A percentile compares a stretch with the other conserved stretches of the same genome.
Evolutionary conservation across 2,797 vertebrate species (phyloP).

Genomic region (Danio choprae): DNA sequence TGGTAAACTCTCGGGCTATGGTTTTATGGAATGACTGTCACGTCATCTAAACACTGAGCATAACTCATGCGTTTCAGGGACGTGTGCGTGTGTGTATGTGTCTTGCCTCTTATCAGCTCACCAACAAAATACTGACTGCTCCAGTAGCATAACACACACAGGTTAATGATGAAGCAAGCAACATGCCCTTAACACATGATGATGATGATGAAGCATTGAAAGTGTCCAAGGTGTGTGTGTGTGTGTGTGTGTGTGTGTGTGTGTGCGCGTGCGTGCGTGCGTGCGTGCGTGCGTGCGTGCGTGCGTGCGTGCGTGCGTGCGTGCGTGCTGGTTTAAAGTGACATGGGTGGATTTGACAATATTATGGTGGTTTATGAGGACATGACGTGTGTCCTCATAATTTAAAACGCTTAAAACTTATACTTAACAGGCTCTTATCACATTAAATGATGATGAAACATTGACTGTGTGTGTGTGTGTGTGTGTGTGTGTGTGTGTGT

Average conservation of each 20-base stretch:
- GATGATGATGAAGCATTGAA: constrained; percentile 62
- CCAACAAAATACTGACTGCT: neutral
- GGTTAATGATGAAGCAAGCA: constrained; percentile 21
- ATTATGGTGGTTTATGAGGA: too few species aligned
- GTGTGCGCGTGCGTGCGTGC: too few species aligned
- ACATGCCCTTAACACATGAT: constrained; percentile 53
- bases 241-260: too few species aligned
- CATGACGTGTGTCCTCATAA: too few species aligned
- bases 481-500: constrained; percentile 23
- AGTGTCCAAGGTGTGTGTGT: constrained; percentile 58
- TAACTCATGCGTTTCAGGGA: constrained; percentile 18
- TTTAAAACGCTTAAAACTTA: too few species aligned
- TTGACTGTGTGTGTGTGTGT: constrained; percentile 59
- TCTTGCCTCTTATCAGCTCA: neutral
- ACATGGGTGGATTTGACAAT: too few species aligned
- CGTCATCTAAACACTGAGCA: neutral
- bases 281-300: too few species aligned
- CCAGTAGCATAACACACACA: constrained; percentile 8
- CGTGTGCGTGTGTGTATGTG: neutral
- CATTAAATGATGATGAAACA: constrained; percentile 59
- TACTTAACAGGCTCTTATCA: constrained; percentile 53
- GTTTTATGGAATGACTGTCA: constrained; percentile 15
- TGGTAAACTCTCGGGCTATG: constrained; percentile 1
- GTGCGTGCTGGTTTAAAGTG: too few species aligned
- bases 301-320: too few species aligned